Conservation (phyloP, 2,797 vertebrate species). For the Catharus ustulatus region DNA sequence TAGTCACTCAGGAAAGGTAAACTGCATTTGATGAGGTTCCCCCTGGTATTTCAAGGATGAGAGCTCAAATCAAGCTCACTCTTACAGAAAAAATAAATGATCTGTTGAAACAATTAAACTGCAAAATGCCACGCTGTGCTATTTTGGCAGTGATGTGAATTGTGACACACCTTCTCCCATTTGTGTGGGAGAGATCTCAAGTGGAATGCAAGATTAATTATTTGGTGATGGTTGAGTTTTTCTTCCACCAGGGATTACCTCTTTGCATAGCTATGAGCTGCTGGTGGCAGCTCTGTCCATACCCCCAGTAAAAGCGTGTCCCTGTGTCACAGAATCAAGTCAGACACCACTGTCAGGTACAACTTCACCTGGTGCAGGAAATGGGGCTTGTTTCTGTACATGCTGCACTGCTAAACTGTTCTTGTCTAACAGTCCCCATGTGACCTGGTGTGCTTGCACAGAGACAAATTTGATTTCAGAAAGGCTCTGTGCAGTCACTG, state of each 20-base stretch:
- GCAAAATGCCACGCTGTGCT: background rate
- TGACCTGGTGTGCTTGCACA: background rate
- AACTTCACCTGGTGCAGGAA: background rate
- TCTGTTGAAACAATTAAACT: conserved; percentile 44
- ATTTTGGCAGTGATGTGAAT: conserved; percentile 54
- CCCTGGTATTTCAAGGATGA: background rate
- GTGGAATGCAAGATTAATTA: conserved; percentile 55
- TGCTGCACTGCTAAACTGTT: background rate
- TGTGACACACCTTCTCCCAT: conserved; percentile 47
- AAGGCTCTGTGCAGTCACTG: conserved; percentile 1
- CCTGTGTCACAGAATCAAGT: background rate
- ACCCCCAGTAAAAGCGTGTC: background rate
- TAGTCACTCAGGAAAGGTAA: background rate
- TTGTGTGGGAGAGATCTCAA: conserved; percentile 47
- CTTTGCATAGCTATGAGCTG: conserved; percentile 10
- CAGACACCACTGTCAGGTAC: background rate
- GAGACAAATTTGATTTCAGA: conserved; percentile 4
- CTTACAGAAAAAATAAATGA: background rate
- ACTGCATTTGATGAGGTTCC: background rate
- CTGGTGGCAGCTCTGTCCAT: background rate
- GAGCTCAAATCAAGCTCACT: background rate
- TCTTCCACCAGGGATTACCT: conserved; percentile 29
- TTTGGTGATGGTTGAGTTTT: background rate
- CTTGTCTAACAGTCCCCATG: background rate
- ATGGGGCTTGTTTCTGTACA: background rate